Evolutionary conservation across 2,888 invertebrate genomes (phyloP), one percentile per base, ranked within the genome.

Genomic region (Crematogaster levior): DNA sequence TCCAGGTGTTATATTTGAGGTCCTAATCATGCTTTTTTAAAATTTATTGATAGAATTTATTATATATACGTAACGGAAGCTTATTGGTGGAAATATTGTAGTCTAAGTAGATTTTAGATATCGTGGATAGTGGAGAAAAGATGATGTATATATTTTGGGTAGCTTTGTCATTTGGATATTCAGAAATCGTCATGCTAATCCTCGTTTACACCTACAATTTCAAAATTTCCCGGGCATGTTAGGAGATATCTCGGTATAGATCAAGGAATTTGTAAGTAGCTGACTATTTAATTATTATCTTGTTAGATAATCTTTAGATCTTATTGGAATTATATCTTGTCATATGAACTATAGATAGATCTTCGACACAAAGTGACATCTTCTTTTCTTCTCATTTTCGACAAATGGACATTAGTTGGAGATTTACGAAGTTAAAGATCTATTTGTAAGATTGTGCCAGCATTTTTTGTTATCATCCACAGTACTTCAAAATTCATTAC

Each of bases 201-300:
- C 96, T 98, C 86, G 97, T 99, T 82, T 99, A 99, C 94, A 98
- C 99, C 58, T 99, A 99, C 99, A 99, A 94, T 99, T 99, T 95
- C 96, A 98, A 92, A 96, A 97, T 93, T 98, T 99, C 93, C 97
- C 97, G 6, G 95, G 95, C 27, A 97, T 97, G 93, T 99, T n/a
- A n/a, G 99, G 97, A 95, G 96, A 34, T 97, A 97, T 93, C 95
- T 98, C 21, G 95, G 96, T 89, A 97, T 98, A 91, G 96, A 97
- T 61, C 93, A 95, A 90, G 95, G n/a, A n/a, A 96, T 94, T 95
- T 98, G 98, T 97, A 95, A 97, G 97, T 75, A 48, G 34, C n/a
- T 63, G 1, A 27, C 10, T n/a, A 18, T 24, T 12, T 30, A 53
- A 61, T 61, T 51, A 24, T 30, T 46, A 61, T 34, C 2, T n/a